Evolutionary conservation across 2,797 vertebrate genomes (phyloP), one percentile per base, ranked within the genome.

Genomic region (Rousettus madagascariensis): DNA sequence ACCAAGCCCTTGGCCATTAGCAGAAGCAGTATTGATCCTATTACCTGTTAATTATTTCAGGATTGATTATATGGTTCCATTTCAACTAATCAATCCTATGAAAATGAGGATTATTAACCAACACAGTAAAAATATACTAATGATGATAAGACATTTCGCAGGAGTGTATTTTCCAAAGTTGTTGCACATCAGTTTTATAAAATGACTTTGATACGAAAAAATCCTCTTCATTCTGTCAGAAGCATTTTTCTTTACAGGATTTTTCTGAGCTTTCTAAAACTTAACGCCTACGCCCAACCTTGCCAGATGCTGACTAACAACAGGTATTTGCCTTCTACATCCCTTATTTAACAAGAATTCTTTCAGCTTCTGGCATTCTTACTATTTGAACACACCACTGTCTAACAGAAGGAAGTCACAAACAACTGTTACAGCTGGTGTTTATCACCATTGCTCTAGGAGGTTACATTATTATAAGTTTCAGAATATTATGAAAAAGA

Each of bases 331-430:
- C 0, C 36, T 97, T 0, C 0, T 97, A 0, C 74, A 98, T 16
- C 98, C 97, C 0, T 78, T 98, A 0, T 26, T 98, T 0, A 98
- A 98, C 0, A 98, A 97, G 97, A 0, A 96, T 98, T 0, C 63
- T 98, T 0, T 8, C 98, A 0, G 97, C 97, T 0, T 98, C 98
- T 0, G 98, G 98, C 0, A 96, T 98, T 82, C 53, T 51, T 78
- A 0, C 98, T 97, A 98, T 98, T 1, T 98, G 98, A 20, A 77
- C 97, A 0, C 98, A 98, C 0, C 98, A 98, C 0, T 97, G 96
- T 1, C 90, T 98, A 0, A 98, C 97, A 30, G 95, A 97, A 0
- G 36, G 66, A 0, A 30, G 90, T 0, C 96, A 95, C 0, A 97
- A 97, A n/a, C 94, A 97, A 30, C 94, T 97, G 0, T 96, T 95